phyloP scores from a whole-genome alignment of 2,797 vertebrate genomes.

The Sorex maritimensis region DNA sequence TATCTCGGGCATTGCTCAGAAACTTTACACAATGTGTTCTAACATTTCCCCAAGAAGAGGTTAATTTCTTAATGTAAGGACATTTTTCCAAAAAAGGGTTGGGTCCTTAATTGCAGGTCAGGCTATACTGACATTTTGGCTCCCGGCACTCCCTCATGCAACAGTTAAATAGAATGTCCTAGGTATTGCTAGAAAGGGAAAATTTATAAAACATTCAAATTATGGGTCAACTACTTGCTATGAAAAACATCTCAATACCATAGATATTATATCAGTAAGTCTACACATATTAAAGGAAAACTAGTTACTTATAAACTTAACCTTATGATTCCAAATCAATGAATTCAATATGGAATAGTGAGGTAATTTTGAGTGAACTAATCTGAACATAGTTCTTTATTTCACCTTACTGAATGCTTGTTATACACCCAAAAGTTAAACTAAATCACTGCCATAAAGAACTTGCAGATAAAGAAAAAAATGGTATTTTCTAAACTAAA shows the following conservation, averaged over 20 bases:
- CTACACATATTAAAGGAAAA: neutral
- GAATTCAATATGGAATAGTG: slow-evolving; percentile 46
- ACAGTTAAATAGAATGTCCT: slow-evolving; percentile 49
- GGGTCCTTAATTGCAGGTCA: no score
- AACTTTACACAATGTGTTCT: no score
- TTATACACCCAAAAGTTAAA: slow-evolving; percentile 47
- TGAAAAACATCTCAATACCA: neutral
- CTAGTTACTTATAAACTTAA: slow-evolving; percentile 15
- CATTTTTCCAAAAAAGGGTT: no score
- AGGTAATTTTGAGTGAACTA: slow-evolving; percentile 43
- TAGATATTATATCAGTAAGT: slow-evolving; percentile 48
- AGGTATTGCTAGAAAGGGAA: slow-evolving; percentile 60
- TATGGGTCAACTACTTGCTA: slow-evolving; percentile 1
- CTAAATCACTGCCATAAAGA: slow-evolving; percentile 3
- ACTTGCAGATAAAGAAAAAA: neutral
- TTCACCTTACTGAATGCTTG: slow-evolving; percentile 32
- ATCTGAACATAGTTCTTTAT: neutral
- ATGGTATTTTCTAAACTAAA: slow-evolving; percentile 7
- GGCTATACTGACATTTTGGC: no score
- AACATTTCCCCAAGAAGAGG: no score
- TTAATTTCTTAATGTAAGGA: no score
- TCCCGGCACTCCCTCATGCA: neutral
- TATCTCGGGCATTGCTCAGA: no score
- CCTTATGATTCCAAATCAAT: slow-evolving; percentile 51
- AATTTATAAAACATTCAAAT: slow-evolving; percentile 9